phyloP scores from a whole-genome alignment of 2,797 vertebrate species.

The Aphelocoma californica region DNA sequence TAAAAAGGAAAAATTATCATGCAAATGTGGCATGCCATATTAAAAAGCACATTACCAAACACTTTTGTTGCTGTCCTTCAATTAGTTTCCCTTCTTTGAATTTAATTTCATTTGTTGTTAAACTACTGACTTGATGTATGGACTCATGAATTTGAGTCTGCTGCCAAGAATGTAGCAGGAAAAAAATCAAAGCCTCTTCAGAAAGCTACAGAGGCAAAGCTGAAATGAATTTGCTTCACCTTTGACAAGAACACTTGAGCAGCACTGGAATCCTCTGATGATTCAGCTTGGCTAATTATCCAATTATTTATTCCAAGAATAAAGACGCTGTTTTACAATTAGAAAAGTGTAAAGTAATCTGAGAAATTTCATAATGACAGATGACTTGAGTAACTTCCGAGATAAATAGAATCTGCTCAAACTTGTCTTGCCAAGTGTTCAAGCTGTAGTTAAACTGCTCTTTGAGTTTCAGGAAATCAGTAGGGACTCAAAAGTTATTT shows the following conservation, averaged over 20 bases:
- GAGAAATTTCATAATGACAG: conserved; percentile 71
- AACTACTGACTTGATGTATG: conserved; percentile 79
- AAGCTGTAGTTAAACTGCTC: background rate
- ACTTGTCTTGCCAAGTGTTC: conserved; percentile 42
- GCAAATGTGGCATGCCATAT: conserved; percentile 79
- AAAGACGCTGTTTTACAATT: conserved; percentile 71
- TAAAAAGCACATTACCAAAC: conserved; percentile 79
- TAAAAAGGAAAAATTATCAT: conserved; percentile 83
- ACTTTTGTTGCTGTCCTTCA: conserved; percentile 80
- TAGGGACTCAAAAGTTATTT: conserved; percentile 11
- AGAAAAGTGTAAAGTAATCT: conserved; percentile 72
- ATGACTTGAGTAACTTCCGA: conserved; percentile 67
- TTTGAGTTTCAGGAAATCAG: conserved; percentile 11
- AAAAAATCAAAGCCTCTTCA: conserved; percentile 73
- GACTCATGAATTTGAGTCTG: conserved; percentile 76
- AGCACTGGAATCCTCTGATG: conserved; percentile 75
- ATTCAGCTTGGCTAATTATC: conserved; percentile 81
- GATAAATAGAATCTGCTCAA: conserved; percentile 64
- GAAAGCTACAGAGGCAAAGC: conserved; percentile 68
- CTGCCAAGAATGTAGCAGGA: conserved; percentile 69
- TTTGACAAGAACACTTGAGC: conserved; percentile 81
- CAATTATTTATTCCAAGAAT: conserved; percentile 82
- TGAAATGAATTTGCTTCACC: conserved; percentile 79
- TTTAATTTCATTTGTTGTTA: conserved; percentile 82
- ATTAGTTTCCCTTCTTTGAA: conserved; percentile 82